Conservation (phyloP, 2,888 invertebrate genomes). For the Peribatodes rhomboidaria region DNA sequence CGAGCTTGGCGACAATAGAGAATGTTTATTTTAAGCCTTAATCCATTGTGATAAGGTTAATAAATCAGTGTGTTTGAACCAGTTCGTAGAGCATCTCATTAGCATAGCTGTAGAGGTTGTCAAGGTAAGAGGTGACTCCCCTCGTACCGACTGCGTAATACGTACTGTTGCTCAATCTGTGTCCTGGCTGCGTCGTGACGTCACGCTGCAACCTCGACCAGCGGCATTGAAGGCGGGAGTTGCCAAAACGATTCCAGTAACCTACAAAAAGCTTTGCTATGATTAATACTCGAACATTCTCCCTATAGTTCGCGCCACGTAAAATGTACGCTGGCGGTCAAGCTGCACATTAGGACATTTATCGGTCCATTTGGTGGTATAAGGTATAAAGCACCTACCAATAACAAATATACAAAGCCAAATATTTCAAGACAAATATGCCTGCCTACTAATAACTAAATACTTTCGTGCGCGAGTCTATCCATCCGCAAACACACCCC, state of each 20-base stretch:
- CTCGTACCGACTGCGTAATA: conserved; percentile 14
- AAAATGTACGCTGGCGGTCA: too few species aligned
- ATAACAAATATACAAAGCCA: too few species aligned
- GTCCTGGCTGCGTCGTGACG: conserved; percentile 17
- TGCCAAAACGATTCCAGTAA: not conserved
- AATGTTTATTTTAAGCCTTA: conserved; percentile 16
- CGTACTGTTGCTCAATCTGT: not conserved
- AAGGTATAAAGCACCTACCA: too few species aligned
- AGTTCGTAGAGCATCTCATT: conserved; percentile 6
- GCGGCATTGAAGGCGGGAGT: not conserved
- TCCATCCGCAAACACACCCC: too few species aligned
- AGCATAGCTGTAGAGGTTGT: conserved; percentile 21
- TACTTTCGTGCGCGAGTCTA: too few species aligned
- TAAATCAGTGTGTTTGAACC: not conserved
- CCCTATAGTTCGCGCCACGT: too few species aligned
- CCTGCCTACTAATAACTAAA: too few species aligned
- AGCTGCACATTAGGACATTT: too few species aligned
- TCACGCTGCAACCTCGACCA: conserved; percentile 22
- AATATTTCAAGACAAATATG: too few species aligned
- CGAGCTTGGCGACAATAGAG: too few species aligned
- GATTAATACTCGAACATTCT: not conserved
- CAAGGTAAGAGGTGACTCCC: conserved; percentile 36
- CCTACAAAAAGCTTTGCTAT: not conserved
- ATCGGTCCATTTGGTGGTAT: too few species aligned
- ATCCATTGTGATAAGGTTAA: conserved; percentile 3